These are phyloP conservation scores for Lamellibrachia luymesi DNA, from an alignment of 1,140 invertebrate genomes.

Conservation along the genomic window DNA sequence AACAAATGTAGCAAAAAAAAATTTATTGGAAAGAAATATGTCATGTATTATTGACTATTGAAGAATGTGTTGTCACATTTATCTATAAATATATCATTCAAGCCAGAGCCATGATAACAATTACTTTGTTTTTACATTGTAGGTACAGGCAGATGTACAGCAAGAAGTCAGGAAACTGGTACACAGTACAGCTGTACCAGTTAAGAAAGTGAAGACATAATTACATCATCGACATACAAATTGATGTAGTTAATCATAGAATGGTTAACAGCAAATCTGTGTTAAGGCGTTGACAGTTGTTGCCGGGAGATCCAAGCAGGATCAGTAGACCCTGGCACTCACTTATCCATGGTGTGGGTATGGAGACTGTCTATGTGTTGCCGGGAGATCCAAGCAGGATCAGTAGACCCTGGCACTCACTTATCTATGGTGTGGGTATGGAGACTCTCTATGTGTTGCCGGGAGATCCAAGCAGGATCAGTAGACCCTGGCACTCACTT, in stretches of 20 bases:
- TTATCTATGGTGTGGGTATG: no score
- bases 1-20: background rate
- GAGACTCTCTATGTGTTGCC: no score
- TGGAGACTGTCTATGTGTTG: no score
- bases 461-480: background rate
- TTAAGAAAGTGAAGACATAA: background rate
- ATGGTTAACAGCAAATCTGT: background rate
- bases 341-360: no score
- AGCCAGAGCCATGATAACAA: background rate
- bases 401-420: background rate
- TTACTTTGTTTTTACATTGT: background rate
- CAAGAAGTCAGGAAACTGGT: background rate
- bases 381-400: background rate
- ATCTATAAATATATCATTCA: background rate
- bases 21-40: background rate
- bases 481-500: background rate
- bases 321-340: background rate
- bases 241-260: background rate
- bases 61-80: background rate
- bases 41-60: background rate
- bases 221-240: background rate
- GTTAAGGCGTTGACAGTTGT: background rate
- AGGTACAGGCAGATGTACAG: background rate
- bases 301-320: background rate
- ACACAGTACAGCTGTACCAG: background rate